Conservation (phyloP, 2,797 vertebrate species). For the Esox masquinongy region DNA sequence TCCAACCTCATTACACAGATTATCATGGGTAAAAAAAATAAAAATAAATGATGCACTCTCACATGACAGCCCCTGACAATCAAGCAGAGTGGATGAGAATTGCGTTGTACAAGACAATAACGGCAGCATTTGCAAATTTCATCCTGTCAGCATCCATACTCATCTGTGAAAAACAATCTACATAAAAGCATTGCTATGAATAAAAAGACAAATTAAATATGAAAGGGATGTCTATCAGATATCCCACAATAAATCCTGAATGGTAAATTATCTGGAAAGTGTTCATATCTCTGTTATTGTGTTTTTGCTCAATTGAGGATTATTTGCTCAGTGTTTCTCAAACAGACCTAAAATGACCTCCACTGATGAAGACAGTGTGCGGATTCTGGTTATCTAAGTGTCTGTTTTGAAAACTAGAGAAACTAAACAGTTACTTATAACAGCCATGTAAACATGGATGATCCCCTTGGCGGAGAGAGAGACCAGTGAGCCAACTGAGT, state of each 20-base stretch:
- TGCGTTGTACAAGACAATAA: constrained; percentile 1
- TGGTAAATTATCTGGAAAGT: neutral
- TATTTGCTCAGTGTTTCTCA: neutral
- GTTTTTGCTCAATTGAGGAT: neutral
- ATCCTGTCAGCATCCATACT: neutral
- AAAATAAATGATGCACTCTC: neutral
- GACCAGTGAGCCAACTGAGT: too few relatives aligned
- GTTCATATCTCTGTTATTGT: neutral
- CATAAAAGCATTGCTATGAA: neutral
- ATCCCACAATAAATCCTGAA: neutral
- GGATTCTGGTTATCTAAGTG: neutral
- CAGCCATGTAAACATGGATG: too few relatives aligned
- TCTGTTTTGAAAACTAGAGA: neutral
- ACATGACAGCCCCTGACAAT: constrained; percentile 1
- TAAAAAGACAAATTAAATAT: neutral
- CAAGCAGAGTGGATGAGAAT: neutral
- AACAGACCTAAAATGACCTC: neutral
- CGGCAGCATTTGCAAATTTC: neutral
- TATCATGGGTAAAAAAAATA: neutral
- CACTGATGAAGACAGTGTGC: neutral
- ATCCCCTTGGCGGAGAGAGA: too few relatives aligned
- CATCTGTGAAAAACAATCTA: constrained; percentile 1
- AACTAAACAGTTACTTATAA: neutral
- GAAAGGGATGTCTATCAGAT: neutral
- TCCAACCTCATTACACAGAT: neutral